Evolutionary conservation across 2,888 invertebrate genomes (phyloP).

Genomic region (Nomada flava): DNA sequence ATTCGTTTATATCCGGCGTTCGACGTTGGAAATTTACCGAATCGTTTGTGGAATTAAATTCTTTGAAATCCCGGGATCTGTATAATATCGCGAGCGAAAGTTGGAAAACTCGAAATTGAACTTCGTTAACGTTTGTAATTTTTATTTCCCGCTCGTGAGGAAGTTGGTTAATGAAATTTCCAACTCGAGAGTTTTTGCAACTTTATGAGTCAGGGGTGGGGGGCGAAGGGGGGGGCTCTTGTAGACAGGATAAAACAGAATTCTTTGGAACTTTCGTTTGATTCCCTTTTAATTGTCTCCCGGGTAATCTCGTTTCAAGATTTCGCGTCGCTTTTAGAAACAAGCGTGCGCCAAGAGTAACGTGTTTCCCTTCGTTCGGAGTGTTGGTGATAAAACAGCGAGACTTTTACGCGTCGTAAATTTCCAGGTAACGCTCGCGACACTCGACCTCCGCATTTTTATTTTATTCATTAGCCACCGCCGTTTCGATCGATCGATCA

Average conservation of each 20-base stretch:
- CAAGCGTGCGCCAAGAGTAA: not conserved
- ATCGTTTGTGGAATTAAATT: too few species aligned
- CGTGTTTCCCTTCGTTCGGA: not conserved
- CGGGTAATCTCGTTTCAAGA: not conserved
- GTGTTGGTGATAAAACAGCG: not conserved
- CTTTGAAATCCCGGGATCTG: too few species aligned
- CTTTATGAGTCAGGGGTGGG: not conserved
- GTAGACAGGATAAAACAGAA: not conserved
- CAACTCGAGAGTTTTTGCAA: not conserved
- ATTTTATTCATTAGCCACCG: too few species aligned
- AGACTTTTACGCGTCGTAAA: not conserved
- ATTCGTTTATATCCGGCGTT: too few species aligned
- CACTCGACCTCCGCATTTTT: not conserved
- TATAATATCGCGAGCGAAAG: too few species aligned
- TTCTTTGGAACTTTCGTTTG: not conserved
- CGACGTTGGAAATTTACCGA: too few species aligned
- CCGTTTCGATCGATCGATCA: too few species aligned
- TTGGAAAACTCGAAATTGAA: not conserved
- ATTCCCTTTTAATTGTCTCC: not conserved
- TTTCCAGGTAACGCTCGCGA: not conserved
- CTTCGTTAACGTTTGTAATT: not conserved
- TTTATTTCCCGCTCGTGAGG: not conserved
- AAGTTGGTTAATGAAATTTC: not conserved
- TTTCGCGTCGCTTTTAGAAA: not conserved
- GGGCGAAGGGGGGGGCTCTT: not conserved